A percentile compares a stretch with the other conserved stretches of the same genome.
These are phyloP conservation scores for Drosophila nr. perissopoda DNA, from an alignment of 2,888 invertebrate genomes.

Conservation along the genomic window DNA sequence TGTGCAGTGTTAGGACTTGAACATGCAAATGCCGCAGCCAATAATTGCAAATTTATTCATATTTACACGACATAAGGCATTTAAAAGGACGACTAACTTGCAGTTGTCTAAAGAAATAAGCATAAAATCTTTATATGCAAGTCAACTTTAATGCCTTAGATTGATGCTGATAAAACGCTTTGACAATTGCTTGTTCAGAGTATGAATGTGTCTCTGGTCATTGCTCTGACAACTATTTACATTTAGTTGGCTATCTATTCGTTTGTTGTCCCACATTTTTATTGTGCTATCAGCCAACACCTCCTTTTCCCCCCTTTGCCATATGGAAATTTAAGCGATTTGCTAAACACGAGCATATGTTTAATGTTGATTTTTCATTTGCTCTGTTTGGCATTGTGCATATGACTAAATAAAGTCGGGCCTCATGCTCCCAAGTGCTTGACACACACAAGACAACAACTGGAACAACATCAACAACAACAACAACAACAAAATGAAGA, in stretches of 20 bases:
- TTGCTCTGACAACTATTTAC: not conserved
- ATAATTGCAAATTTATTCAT: slow-evolving; percentile 18
- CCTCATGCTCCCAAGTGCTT: slow-evolving; percentile 13
- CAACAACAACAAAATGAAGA: slow-evolving; percentile 3
- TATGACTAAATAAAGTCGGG: slow-evolving; percentile 21
- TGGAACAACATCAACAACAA: not conserved
- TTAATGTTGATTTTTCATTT: slow-evolving; percentile 73
- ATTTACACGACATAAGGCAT: not conserved
- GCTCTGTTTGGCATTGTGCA: slow-evolving; percentile 19
- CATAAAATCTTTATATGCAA: not conserved
- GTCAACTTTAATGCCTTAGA: not conserved
- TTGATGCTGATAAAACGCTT: not conserved
- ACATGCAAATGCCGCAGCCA: not conserved
- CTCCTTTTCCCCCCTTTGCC: slow-evolving; percentile 29
- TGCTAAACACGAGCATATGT: slow-evolving; percentile 65
- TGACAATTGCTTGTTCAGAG: not conserved
- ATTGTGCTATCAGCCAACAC: slow-evolving; percentile 5
- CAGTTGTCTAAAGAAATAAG: not conserved
- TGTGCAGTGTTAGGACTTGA: not conserved
- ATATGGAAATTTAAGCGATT: slow-evolving; percentile 70
- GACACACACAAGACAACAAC: slow-evolving; percentile 12
- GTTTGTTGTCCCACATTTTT: slow-evolving; percentile 31
- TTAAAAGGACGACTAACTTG: not conserved
- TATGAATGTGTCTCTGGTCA: not conserved
- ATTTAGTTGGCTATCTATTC: slow-evolving; percentile 28